Evolutionary conservation across 2,888 invertebrate genomes (phyloP), one percentile per base, ranked within the genome.

Genomic region (Ennomos erosarius): DNA sequence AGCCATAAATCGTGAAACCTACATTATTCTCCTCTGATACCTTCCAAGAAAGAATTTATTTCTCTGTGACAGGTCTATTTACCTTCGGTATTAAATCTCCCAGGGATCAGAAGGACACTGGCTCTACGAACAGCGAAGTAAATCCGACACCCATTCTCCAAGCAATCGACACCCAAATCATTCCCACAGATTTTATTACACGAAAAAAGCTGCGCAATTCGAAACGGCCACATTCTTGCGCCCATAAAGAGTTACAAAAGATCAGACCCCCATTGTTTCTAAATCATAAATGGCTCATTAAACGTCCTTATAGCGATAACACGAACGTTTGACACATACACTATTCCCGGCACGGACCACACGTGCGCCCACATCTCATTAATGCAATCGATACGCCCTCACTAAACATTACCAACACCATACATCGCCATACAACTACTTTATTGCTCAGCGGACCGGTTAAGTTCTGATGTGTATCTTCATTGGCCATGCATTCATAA

Each of bases 281-380:
- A 79, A 82, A 81, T 83, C 79, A 84, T 84, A 82, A 87, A 82
- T 79, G 68, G 74, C 75, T 78, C 68, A 81, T 90, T 85, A 87
- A 82, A 72, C 74, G 74, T 77, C 76, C 81, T 79, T 82, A 75
- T 76, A 82, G 72, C 77, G 81, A 82, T 83, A 87, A 83, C 72
- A 66, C 75, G 72, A 75, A 70, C 81, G 80, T 88, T 87, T 83
- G 78, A 77, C 84, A 79, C 59, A 59, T 79, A 73, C 74, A 76
- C 81, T 73, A 81, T 82, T 82, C 82, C 65, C 73, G 78, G 81
- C 82, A 78, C 81, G 80, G 90, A 88, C 91, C 91, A 87, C 90
- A 90, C 90, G 85, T 83, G 85, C 75, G 84, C 85, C 85, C 85
- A 81, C 87, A 91, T 91, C 87, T 84, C 85, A 91, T 92, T 92